These are phyloP conservation scores for Copsychus sechellarum DNA, from an alignment of 2,113 vertebrate species.

Conservation along the genomic window DNA sequence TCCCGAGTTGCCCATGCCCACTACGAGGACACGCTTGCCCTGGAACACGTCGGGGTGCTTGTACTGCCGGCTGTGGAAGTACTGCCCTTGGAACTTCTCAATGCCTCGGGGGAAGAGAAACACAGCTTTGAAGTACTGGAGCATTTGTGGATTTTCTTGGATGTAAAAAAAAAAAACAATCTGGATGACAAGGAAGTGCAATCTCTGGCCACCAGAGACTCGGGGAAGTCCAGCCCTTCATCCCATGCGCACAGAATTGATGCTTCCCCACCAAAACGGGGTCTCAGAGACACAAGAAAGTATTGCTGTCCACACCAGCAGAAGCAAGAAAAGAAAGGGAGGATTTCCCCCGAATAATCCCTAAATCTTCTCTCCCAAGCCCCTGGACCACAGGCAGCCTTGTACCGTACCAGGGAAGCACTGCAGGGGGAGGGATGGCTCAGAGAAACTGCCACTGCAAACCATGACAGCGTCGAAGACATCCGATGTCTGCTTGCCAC, in stretches of 20 bases:
- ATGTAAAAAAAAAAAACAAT: neutral
- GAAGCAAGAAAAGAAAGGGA: neutral
- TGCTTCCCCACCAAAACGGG: neutral
- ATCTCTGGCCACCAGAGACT: neutral
- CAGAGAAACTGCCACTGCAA: constrained; percentile 79
- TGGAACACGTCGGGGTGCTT: constrained; percentile 77
- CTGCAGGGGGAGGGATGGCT: constrained; percentile 74
- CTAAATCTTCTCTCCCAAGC: neutral
- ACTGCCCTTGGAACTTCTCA: constrained; percentile 77
- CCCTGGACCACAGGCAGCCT: neutral
- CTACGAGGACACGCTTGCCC: constrained; percentile 83
- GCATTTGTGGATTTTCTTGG: neutral
- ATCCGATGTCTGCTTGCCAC: constrained; percentile 58
- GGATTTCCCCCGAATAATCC: rapidly evolving
- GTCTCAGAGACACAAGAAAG: rapidly evolving
- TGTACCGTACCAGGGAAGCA: constrained; percentile 76
- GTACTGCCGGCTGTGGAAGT: constrained; percentile 85
- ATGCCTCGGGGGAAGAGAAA: constrained; percentile 72
- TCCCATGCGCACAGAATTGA: rapidly evolving
- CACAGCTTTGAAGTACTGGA: neutral
- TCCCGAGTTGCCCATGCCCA: constrained; percentile 88
- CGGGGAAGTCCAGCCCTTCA: neutral
- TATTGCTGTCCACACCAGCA: neutral
- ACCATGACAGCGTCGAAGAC: constrained; percentile 86
- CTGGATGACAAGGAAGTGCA: neutral